A percentile compares a stretch with the other conserved stretches of the same genome.
phyloP scores from a whole-genome alignment of 2,113 vertebrate genomes.

The Phylloscopus trochiloides region DNA sequence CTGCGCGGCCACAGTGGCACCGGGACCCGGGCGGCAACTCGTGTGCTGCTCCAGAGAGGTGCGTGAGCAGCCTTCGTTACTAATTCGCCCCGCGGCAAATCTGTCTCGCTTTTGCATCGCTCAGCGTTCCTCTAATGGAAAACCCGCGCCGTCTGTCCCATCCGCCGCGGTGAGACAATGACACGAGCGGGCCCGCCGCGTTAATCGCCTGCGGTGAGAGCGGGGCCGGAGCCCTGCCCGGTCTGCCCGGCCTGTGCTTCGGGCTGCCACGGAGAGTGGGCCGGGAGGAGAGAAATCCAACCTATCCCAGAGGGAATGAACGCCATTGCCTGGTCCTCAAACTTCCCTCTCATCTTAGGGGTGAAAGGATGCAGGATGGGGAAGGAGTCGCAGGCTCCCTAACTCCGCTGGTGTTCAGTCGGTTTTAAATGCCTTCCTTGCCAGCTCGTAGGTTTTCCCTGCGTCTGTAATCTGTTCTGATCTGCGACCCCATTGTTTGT shows the following conservation, averaged over 20 bases:
- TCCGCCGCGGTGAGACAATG: background rate
- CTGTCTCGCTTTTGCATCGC: background rate
- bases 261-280: background rate
- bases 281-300: background rate
- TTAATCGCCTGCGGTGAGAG: background rate
- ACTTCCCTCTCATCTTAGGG: background rate
- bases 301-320: background rate
- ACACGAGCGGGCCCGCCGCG: background rate
- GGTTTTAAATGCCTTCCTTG: background rate
- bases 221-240: background rate
- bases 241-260: background rate
- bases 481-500: rapidly evolving
- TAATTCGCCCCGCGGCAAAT: background rate
- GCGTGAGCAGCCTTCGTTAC: background rate
- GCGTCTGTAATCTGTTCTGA: background rate
- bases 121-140: background rate
- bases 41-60: rapidly evolving
- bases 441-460: background rate
- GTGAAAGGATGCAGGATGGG: background rate
- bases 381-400: background rate
- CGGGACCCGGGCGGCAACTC: rapidly evolving
- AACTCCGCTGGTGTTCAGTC: background rate
- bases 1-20: background rate
- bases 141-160: background rate
- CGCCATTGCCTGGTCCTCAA: background rate